Evolutionary conservation across 2,797 vertebrate species (phyloP).

Genomic region (Pitangus sulphuratus): DNA sequence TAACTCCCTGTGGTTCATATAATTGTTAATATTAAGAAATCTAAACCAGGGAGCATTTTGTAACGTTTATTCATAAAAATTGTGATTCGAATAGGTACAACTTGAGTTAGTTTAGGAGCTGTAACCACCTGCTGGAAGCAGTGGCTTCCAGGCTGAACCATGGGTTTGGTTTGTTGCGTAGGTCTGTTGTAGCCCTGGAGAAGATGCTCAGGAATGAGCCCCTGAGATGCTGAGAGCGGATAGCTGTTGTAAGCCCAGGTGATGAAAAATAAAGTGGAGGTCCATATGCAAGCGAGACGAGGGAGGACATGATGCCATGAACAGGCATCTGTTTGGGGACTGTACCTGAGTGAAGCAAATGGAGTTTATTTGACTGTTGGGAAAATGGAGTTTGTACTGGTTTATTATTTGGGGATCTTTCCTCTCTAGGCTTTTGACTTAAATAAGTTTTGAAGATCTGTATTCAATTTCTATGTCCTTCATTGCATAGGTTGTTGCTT

Average conservation of each 20-base stretch:
- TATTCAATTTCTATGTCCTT: background rate
- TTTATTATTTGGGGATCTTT: background rate
- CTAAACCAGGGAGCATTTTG: background rate
- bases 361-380: background rate
- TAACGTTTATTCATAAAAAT: background rate
- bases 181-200: background rate
- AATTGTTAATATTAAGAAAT: background rate
- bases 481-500: background rate
- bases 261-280: background rate
- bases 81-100: background rate
- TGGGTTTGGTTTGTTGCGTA: background rate
- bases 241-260: background rate
- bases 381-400: background rate
- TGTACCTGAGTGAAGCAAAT: background rate
- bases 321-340: accelerated
- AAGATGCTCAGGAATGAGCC: background rate
- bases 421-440: background rate
- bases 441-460: background rate
- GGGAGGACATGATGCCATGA: background rate
- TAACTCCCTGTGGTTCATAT: background rate
- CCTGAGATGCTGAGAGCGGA: background rate
- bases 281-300: background rate
- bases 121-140: background rate
- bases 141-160: background rate
- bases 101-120: background rate